A percentile compares a stretch with the other conserved stretches of the same genome.
Evolutionary conservation across 2,797 vertebrate species (phyloP).

Genomic region (Geotrypetes seraphini): DNA sequence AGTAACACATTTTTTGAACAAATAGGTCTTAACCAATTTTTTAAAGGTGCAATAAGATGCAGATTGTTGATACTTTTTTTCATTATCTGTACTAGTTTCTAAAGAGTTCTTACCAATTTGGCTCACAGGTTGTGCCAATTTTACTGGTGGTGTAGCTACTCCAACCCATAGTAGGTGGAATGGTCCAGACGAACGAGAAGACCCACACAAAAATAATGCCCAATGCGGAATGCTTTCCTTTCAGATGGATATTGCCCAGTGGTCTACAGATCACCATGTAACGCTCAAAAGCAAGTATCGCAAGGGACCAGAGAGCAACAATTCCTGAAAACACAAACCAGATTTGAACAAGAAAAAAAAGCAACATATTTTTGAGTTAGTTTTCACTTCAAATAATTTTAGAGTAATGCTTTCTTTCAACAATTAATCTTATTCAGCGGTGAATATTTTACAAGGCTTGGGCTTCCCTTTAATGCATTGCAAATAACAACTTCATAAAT

Average conservation of each 20-base stretch:
- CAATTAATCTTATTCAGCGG: too few species aligned
- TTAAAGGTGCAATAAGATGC: too few species aligned
- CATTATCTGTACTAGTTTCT: too few species aligned
- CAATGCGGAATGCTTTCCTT: conserved; percentile 59
- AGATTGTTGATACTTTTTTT: too few species aligned
- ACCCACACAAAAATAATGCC: conserved; percentile 77
- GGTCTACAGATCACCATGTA: conserved; percentile 76
- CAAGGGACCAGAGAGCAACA: conserved; percentile 81
- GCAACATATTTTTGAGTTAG: neutral
- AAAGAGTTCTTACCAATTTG: conserved; percentile 71
- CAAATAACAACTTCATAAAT: neutral
- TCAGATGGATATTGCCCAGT: conserved; percentile 53
- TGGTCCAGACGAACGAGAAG: conserved; percentile 81
- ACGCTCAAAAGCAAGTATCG: conserved; percentile 77
- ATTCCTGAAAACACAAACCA: conserved; percentile 51
- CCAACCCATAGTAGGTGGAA: conserved; percentile 79
- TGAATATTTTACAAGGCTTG: neutral
- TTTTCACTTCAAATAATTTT: too few species aligned
- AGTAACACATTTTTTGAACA: too few species aligned
- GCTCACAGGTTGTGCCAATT: conserved; percentile 88
- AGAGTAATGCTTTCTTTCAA: too few species aligned
- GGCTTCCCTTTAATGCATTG: neutral
- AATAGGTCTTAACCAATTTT: too few species aligned
- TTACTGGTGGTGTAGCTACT: conserved; percentile 83
- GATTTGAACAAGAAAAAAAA: fast-evolving